A percentile compares a stretch with the other conserved stretches of the same genome.
Conservation (phyloP, 2,888 invertebrate species). For the Acleris literana region DNA sequence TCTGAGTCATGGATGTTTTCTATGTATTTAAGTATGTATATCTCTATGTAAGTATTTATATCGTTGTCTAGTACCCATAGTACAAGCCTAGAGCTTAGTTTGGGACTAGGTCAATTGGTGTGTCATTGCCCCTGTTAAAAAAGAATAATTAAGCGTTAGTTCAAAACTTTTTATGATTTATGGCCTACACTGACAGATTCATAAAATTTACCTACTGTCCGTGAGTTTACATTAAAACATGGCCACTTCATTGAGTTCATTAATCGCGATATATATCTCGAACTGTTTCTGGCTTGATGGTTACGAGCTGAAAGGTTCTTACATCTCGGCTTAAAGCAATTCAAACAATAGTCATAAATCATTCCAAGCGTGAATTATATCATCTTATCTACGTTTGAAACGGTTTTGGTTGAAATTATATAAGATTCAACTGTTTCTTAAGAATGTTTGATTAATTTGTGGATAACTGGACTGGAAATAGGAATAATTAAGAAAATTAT, state of each 20-base stretch:
- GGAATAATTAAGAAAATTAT: no score
- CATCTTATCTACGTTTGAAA: slow-evolving; percentile 10
- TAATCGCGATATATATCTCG: slow-evolving; percentile 28
- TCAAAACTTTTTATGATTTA: no score
- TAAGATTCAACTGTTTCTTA: neutral
- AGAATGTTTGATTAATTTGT: neutral
- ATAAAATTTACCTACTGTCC: no score
- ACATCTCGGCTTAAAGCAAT: slow-evolving; percentile 16
- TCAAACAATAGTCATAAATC: slow-evolving; percentile 36
- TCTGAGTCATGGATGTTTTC: no score
- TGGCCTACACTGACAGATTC: no score
- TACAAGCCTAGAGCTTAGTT: no score
- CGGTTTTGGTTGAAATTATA: slow-evolving; percentile 7
- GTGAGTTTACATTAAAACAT: neutral
- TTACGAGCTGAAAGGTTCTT: slow-evolving; percentile 22
- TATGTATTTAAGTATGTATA: no score
- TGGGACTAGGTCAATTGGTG: no score
- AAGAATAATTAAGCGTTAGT: no score
- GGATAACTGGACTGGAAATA: neutral
- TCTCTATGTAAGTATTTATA: no score
- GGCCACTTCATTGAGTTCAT: slow-evolving; percentile 24
- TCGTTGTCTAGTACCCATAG: no score
- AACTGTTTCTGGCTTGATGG: slow-evolving; percentile 18
- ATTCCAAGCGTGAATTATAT: slow-evolving; percentile 29
- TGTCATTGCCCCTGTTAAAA: no score